Evolutionary conservation across 2,888 invertebrate genomes (phyloP), one percentile per base, ranked within the genome.

Genomic region (Drosophila setosimentum): DNA sequence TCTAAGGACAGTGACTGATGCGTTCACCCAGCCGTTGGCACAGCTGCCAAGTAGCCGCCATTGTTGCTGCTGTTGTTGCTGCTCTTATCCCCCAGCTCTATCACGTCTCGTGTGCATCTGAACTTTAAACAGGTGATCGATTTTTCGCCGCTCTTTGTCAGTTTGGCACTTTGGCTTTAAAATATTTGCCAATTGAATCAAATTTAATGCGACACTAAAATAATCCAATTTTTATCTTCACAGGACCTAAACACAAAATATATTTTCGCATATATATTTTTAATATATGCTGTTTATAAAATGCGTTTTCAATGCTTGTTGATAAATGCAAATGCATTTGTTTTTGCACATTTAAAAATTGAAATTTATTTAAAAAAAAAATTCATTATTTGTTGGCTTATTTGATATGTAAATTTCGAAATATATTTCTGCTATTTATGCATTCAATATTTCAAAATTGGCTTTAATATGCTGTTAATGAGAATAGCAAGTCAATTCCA

Each of bases 1-100:
- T 70, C 65, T 83, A 78, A 90, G 91, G 91, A 90, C 90, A 82
- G 89, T 90, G 90, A 90, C 90, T 89, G 90, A 90, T 90, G 89
- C 88, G 87, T 87, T 86, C 67, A 80, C 81, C 78, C 78, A 84
- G 82, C 78, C 83, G 60, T 64, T 85, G 83, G 83, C 80, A 80
- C 85, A 77, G 86, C 88, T 89, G 79, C 80, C 82, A 87, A 80
- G 73, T 80, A 74, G 80, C 68, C 77, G 71, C 68, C 77, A 76
- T 78, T 76, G 78, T 80, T 78, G 81, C 62, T 72, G 64, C 57
- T 74, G 62, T 68, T 55, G 67, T 64, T 58, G 54, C 55, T 33
- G 29, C 29, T 7, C 13, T 24, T 2, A 24, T 7, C 8, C 45
- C 27, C 11, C 48, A n/a, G n/a, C 21, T 11, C 18, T 11, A 35